phyloP scores from a whole-genome alignment of 1,140 invertebrate species.

The Micrasema longulum region DNA sequence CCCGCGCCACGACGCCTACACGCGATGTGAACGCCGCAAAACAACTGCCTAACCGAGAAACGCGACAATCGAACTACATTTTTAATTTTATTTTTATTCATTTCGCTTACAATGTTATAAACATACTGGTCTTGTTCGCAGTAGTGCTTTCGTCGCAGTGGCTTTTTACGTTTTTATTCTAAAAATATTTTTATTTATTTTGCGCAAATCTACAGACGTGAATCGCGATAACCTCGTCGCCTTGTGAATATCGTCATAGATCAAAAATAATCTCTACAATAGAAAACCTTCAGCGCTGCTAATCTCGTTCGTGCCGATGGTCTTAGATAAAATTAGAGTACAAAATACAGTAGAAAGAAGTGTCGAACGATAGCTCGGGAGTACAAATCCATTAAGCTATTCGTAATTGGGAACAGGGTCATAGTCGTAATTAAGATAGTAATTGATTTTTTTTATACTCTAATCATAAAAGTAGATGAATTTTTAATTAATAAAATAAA shows the following conservation, averaged over 20 bases:
- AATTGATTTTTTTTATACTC: constrained; percentile 21
- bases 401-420: constrained; percentile 33
- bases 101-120: constrained; percentile 32
- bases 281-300: too few relatives aligned
- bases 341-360: constrained; percentile 29
- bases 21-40: constrained; percentile 45
- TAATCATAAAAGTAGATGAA: constrained; percentile 35
- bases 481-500: constrained; percentile 33
- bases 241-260: constrained; percentile 17
- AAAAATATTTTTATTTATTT: constrained; percentile 40
- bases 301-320: neutral
- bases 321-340: constrained; percentile 39
- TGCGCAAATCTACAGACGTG: constrained; percentile 30
- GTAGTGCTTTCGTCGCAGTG: constrained; percentile 39
- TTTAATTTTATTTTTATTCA: constrained; percentile 40
- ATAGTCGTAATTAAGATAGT: constrained; percentile 35
- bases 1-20: constrained; percentile 41
- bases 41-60: constrained; percentile 42
- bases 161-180: constrained; percentile 46
- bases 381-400: constrained; percentile 35
- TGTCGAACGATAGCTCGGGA: neutral
- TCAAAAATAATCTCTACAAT: neutral
- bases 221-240: neutral
- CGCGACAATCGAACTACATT: constrained; percentile 39
- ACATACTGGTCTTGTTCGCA: constrained; percentile 13